Conservation (phyloP, 2,797 vertebrate species). For the Heteromormyrus szaboi region DNA sequence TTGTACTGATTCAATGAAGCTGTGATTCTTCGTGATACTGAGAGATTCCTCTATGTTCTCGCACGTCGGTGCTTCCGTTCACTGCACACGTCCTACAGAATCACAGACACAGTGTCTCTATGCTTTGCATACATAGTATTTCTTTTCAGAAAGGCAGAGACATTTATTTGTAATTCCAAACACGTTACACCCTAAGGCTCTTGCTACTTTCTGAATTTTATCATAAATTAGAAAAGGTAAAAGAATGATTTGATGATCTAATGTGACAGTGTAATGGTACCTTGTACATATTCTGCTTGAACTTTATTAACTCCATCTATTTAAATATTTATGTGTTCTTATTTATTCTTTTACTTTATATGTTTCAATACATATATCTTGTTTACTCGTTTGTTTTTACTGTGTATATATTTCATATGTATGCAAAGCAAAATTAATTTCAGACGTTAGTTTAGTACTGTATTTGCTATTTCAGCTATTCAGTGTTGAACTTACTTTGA, state of each 20-base stretch:
- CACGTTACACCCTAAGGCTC: conserved; percentile 36
- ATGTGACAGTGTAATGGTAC: conserved; percentile 29
- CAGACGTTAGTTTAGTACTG: neutral
- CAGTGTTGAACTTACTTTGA: neutral
- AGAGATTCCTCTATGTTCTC: neutral
- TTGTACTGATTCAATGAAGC: neutral
- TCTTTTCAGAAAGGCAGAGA: conserved; percentile 31
- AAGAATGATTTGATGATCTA: conserved; percentile 6
- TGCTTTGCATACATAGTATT: neutral
- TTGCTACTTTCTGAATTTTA: conserved; percentile 34
- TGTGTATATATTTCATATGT: neutral
- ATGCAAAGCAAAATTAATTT: neutral
- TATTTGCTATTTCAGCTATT: neutral
- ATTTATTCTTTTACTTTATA: neutral
- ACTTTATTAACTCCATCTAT: conserved; percentile 18
- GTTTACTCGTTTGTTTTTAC: neutral
- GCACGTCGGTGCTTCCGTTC: neutral
- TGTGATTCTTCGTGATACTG: neutral
- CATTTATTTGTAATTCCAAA: conserved; percentile 49
- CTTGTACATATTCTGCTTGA: conserved; percentile 47
- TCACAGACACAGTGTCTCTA: neutral
- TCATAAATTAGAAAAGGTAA: conserved; percentile 43
- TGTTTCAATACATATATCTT: neutral
- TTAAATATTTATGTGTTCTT: neutral
- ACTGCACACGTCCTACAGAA: neutral